Base-by-base conservation (phyloP, 2,113 vertebrate genomes). In the Bombycilla garrulus region DNA sequence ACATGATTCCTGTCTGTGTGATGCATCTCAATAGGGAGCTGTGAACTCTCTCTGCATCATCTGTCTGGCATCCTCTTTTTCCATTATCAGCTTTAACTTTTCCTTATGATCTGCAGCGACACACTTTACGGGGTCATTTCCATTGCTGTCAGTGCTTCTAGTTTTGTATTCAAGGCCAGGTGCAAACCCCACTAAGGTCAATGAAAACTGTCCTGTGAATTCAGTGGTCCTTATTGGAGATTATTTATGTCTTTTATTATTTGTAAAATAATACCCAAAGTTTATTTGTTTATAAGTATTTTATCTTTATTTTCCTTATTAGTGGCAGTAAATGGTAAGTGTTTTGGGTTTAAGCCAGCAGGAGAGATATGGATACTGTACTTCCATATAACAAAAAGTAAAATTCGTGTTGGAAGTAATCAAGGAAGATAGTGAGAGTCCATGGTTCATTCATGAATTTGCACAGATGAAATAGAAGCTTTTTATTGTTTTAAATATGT, bases 51-150 rank as follows among this genome's bases (percentile, higher is more conserved):
- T 31, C 18, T 5, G 21, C 50, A 56, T 3, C 19, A 3, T 90
- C 51, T 85, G 44, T 64, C 53, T 67, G 25, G 35, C 67, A n/a
- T 76, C 28, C 62, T 70, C 12, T 73, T 60, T 92, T 96, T 81
- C 66, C 65, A 54, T 79, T 72, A 40, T 31, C 57, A 74, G 20
- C 42, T 87, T 44, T 73, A 95, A 77, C 58, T 81, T 95, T 88
- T 66, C 50, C 44, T 81, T 84, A 65, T 81, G 31, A 36, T 73
- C 53, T 53, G 48, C 84, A 91, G 38, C 25, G 45, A 35, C 57
- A 77, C 86, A 73, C 33, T 92, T 84, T 61, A 96, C 91, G 72
- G 94, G 92, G 74, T 58, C 42, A n/a, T 80, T 73, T 93, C 70
- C 23, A 36, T 91, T 94, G 79, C 83, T 90, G 45, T 82, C 88